Evolutionary conservation across 2,888 invertebrate species (phyloP).

Genomic region (Congeria kusceri): DNA sequence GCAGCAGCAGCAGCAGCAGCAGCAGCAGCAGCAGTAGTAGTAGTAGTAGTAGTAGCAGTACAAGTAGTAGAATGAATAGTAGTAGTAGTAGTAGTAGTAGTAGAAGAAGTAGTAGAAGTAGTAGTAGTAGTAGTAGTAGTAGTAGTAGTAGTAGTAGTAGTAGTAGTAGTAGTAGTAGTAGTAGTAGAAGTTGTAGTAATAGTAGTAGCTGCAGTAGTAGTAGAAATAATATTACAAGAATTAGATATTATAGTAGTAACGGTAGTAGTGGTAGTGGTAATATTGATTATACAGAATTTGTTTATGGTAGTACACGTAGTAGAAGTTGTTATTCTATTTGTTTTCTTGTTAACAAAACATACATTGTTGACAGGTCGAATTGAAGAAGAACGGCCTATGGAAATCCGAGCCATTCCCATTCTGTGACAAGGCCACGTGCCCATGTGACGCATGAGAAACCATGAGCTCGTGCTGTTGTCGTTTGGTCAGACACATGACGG

Average conservation of each 20-base stretch:
- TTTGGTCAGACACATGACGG: conserved; percentile 42
- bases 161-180: neutral
- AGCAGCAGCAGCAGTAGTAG: neutral
- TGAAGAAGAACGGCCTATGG: conserved; percentile 9
- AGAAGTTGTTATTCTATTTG: too few relatives aligned
- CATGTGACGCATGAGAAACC: conserved; percentile 40
- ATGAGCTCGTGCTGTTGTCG: conserved; percentile 38
- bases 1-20: neutral
- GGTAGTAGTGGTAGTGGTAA: neutral
- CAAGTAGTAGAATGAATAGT: too few relatives aligned
- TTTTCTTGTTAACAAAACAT: too few relatives aligned
- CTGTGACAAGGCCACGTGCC: conserved; percentile 39
- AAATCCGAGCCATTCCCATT: conserved; percentile 9
- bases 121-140: too few relatives aligned
- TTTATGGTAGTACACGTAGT: too few relatives aligned
- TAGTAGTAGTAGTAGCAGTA: too few relatives aligned
- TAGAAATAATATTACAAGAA: neutral
- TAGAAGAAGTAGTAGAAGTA: neutral
- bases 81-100: too few relatives aligned
- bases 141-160: too few relatives aligned
- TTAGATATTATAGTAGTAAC: neutral
- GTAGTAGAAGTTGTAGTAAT: conserved; percentile 3
- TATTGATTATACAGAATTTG: neutral
- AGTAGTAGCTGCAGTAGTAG: too few relatives aligned
- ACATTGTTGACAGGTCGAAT: conserved; percentile 10